Evolutionary conservation across 2,797 vertebrate species (phyloP), one percentile per base, ranked within the genome.

Genomic region (Malacoraja senta): DNA sequence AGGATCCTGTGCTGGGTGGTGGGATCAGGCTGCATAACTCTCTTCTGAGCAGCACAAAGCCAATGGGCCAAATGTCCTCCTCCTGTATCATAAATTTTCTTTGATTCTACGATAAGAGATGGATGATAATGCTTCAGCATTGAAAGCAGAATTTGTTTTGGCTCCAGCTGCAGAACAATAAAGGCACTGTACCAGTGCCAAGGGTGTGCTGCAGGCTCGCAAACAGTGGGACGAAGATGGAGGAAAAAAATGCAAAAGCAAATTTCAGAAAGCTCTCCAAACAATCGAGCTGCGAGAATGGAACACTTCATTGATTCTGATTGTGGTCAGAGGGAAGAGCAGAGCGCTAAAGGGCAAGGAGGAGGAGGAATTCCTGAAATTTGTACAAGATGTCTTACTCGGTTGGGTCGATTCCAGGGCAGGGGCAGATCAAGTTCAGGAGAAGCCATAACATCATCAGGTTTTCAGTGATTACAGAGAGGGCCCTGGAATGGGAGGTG

Each of bases 131-230:
- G 8, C n/a, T 32, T 32, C 9, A 78, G 74, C 26, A 8, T 77
- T 77, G 26, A 77, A 77, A 77, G 74, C 74, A 77, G 76, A 78
- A 78, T 78, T 78, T 78, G 29, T 32, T 78, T 78, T 78, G 76
- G 71, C 71, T 74, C 19, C 71, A 24, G 71, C 71, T 78, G n/a
- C 12, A 9, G 9, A 78, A 78, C 76, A 78, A 32, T 32, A 12
- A 78, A n/a, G 76, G n/a, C 2, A 15, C 76, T 78, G 76, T 78
- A 13, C 13, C 26, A 9, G 29, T n/a, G 26, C 29, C n/a, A 32
- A 32, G 76, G 9, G 76, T 32, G 7, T 35, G 12, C 76, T 32
- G n/a, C 17, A 17, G 15, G 76, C 29, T n/a, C n/a, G 0, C 7
- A 10, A 15, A 32, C n/a, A 78, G 76, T 78, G 29, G 29, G 76